A percentile compares a stretch with the other conserved stretches of the same genome.
Evolutionary conservation across 2,797 vertebrate species (phyloP).

Genomic region (Crypturellus tataupa): DNA sequence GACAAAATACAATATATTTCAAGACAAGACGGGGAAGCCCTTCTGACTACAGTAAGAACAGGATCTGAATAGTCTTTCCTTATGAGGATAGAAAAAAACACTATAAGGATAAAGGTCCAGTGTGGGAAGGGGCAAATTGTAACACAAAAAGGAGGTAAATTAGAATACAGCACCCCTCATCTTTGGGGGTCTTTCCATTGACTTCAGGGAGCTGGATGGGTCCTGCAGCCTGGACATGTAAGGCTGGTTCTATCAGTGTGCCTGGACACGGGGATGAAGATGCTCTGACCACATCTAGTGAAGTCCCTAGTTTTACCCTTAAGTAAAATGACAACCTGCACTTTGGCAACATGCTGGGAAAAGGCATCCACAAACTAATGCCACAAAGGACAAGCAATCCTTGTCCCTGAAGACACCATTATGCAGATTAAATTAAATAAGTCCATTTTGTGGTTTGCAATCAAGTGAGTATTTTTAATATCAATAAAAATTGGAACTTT

Average conservation of each 20-base stretch:
- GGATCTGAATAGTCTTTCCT: neutral
- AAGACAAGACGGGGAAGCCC: neutral
- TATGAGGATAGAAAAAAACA: neutral
- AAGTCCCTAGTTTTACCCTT: conserved; percentile 46
- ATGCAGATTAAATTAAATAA: conserved; percentile 45
- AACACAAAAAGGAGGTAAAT: neutral
- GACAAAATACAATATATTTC: neutral
- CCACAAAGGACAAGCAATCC: conserved; percentile 66
- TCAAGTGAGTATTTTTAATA: conserved; percentile 68
- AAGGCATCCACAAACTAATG: conserved; percentile 58
- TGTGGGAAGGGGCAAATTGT: neutral
- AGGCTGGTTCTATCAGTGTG: conserved; percentile 10
- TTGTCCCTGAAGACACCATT: conserved; percentile 63
- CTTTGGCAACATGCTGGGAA: conserved; percentile 55
- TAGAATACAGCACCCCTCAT: neutral
- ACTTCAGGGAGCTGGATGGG: neutral
- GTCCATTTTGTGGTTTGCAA: conserved; percentile 53
- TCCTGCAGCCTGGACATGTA: neutral
- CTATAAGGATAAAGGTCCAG: neutral
- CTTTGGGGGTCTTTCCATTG: neutral
- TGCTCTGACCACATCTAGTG: neutral
- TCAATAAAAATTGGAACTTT: conserved; percentile 63
- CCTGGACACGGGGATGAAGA: neutral
- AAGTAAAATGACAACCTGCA: conserved; percentile 50
- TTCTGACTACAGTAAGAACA: rapidly evolving